Base-by-base conservation (phyloP, 2,888 invertebrate species). In the Aspidiotus rigidus region DNA sequence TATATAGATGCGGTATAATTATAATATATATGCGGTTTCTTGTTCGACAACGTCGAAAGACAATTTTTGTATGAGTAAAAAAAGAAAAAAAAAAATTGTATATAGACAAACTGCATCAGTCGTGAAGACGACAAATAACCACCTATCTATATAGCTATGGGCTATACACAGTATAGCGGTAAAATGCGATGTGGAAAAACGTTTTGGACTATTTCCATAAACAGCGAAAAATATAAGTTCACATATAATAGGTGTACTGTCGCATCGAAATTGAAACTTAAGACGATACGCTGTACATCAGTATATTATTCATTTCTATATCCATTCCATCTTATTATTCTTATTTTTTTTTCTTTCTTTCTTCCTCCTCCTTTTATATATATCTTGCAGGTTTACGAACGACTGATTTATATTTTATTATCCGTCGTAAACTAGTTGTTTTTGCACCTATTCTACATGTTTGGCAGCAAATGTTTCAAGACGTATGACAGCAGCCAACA, bases 391-490 rank as follows among this genome's bases (percentile, higher is more conserved):
- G 1, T 59, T 17, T 28, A 39, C 64, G 16, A 67, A 60, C 67
- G 67, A 39, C 67, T 67, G 67, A 67, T 67, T 67, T 67, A 67
- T 67, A 44, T 59, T 67, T 67, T 67, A 67, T 67, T 67, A 67
- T 67, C 60, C 59, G 67, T 60, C 60, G 60, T 67, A 67, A 67
- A 67, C 67, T 57, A 67, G 67, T 67, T 67, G 67, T 67, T 60
- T 67, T 67, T 67, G 67, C 67, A 67, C 67, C 67, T 67, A 67
- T 67, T 60, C 67, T 60, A 67, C 67, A 67, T 67, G 44, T 67
- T 67, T 67, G 67, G 67, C 67, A 67, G 67, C 67, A 67, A 67
- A 67, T 67, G 67, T 67, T 67, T 67, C 60, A 67, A 67, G 67
- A 67, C 67, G 59, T 67, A 67, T 67, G 67, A 59, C 67, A 60